Conservation (phyloP, 30 jellyfish, hydroid and myxozoan species). For the Catostylus mosaicus region DNA sequence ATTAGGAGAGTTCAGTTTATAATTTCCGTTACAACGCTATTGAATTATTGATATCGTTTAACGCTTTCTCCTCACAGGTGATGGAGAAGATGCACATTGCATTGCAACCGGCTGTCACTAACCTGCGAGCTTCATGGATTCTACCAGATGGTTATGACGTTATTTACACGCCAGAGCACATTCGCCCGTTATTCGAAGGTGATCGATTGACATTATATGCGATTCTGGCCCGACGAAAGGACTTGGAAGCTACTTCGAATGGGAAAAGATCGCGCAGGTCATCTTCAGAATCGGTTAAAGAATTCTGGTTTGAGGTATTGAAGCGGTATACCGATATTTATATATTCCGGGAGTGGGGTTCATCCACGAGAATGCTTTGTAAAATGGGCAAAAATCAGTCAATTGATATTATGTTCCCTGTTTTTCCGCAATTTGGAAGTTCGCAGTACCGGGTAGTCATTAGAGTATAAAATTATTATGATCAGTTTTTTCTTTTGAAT, state of each 20-base stretch:
- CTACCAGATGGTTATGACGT: conserved; percentile 98
- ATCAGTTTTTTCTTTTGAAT: too few relatives aligned
- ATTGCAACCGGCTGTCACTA: conserved; percentile 84
- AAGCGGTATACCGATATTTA: background rate
- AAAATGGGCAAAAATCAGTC: too few relatives aligned
- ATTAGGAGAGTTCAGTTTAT: too few relatives aligned
- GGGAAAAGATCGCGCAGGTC: conserved; percentile 70
- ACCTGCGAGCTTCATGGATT: conserved; percentile 96
- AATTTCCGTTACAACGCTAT: too few relatives aligned
- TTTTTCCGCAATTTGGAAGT: too few relatives aligned
- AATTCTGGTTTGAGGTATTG: conserved; percentile 95
- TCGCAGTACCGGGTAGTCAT: too few relatives aligned
- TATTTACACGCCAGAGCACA: conserved; percentile 95
- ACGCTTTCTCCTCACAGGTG: conserved; percentile 62
- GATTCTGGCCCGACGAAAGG: conserved; percentile 82
- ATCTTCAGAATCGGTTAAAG: conserved; percentile 86
- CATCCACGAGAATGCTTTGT: too few relatives aligned
- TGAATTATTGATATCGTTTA: too few relatives aligned
- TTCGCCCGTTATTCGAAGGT: conserved; percentile 76
- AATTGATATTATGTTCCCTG: too few relatives aligned
- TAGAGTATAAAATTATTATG: too few relatives aligned
- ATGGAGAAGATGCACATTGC: conserved; percentile 65
- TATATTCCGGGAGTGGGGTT: too few relatives aligned
- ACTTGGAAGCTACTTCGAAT: conserved; percentile 60
- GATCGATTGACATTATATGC: conserved; percentile 92